phyloP scores from a whole-genome alignment of 2,888 invertebrate genomes.

The Netelia inedita region DNA sequence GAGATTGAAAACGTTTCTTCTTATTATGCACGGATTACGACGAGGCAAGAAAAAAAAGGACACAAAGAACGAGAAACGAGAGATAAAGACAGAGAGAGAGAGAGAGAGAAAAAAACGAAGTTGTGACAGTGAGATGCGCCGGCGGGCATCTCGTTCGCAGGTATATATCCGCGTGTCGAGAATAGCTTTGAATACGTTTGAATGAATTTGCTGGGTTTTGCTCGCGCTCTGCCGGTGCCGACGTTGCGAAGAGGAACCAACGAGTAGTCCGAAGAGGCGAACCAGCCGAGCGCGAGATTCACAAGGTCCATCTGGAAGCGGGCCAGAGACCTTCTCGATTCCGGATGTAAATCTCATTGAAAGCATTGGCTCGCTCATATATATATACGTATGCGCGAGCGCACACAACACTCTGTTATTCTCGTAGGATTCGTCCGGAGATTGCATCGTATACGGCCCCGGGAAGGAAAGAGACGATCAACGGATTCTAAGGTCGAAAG shows the following conservation, averaged over 20 bases:
- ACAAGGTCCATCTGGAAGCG: conserved; percentile 78
- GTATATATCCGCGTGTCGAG: conserved; percentile 77
- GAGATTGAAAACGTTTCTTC: conserved; percentile 46
- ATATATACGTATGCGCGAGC: not conserved
- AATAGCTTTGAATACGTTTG: conserved; percentile 83
- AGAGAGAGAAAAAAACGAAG: conserved; percentile 57
- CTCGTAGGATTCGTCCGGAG: conserved; percentile 61
- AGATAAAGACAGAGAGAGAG: conserved; percentile 17
- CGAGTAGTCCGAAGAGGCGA: conserved; percentile 29
- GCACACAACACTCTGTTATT: conserved; percentile 33
- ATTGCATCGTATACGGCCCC: conserved; percentile 63
- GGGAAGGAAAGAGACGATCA: conserved; percentile 45
- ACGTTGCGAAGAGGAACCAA: conserved; percentile 11
- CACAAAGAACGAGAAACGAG: conserved; percentile 1
- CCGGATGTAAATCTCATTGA: conserved; percentile 80
- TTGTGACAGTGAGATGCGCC: conserved; percentile 75
- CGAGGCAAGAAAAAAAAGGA: conserved; percentile 24
- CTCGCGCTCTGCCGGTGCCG: conserved; percentile 40
- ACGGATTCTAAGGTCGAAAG: conserved; percentile 58
- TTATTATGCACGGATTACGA: conserved; percentile 34
- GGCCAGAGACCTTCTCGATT: conserved; percentile 79
- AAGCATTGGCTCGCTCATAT: conserved; percentile 72
- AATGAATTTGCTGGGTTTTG: conserved; percentile 79
- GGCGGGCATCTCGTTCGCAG: conserved; percentile 69
- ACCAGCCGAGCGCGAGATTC: conserved; percentile 57